Base-by-base conservation (phyloP, 2,113 vertebrate species). In the Anser brachyrhynchus region DNA sequence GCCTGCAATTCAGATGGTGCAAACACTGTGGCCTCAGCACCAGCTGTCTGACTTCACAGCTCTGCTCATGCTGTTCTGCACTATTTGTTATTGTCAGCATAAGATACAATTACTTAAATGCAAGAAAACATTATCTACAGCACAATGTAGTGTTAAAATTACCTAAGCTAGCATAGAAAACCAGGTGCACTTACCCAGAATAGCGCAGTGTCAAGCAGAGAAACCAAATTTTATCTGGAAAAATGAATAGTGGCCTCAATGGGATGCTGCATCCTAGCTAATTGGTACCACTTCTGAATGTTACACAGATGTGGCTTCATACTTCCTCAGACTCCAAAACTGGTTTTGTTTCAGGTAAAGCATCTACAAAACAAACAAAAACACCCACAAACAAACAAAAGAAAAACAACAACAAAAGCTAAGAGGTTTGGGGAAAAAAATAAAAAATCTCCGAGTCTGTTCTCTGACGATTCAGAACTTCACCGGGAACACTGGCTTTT, bases 111-210 rank as follows among this genome's bases (percentile, higher is more conserved):
- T 54, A 70, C 18, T 44, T 84, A 70, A 86, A 74, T 16, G 2
- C 33, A 66, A 62, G 33, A 52, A 86, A 89, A 44, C 15, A 37
- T 94, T 51, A 64, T 51, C 37, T 80, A 39, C 29, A 81, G 31
- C 22, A 74, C 41, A 71, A 49, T 4, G 4, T 31, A 31, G 23
- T 25, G 21, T 51, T 90, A 52, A 90, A 95, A 72, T 83, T 71
- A 67, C 41, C 16, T 44, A 44, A 55, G 19, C 6, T 33, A 74
- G 11, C 16, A 26, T 7, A 74, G 41, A 71, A 96, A 59, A 59
- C 9, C 77, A 84, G 84, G 52, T 91, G 66, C 5, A 3, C 14
- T 92, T 91, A 67, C 77, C 55, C 23, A 67, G 51, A 91, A 84
- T 26, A 67, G 28, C 31, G 23, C 41, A 71, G 69, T 71, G n/a